Evolutionary conservation across 2,797 vertebrate genomes (phyloP).

Genomic region (Enteromius thamalakanensis): DNA sequence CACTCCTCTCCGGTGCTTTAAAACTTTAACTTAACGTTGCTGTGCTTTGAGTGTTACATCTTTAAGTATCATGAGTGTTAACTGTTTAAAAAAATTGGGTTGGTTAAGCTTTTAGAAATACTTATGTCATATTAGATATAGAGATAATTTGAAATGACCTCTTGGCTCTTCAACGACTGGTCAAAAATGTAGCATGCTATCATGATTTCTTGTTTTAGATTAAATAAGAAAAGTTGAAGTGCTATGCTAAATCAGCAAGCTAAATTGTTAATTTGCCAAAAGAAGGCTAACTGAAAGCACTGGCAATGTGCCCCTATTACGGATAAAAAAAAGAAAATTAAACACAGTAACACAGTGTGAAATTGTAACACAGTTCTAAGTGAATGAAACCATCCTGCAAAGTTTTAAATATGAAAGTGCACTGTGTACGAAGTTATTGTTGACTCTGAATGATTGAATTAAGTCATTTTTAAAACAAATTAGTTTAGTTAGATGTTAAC

Average conservation of each 20-base stretch:
- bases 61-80: neutral
- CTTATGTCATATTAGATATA: too few species aligned
- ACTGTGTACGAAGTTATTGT: too few species aligned
- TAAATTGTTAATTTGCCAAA: neutral
- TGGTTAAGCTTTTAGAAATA: neutral
- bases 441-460: too few species aligned
- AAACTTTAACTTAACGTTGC: neutral
- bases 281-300: neutral
- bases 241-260: neutral
- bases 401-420: too few species aligned
- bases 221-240: neutral
- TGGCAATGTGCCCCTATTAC: too few species aligned
- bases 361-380: too few species aligned
- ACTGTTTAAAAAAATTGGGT: neutral
- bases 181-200: neutral
- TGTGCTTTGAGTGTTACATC: slow-evolving; percentile 1
- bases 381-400: too few species aligned
- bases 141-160: neutral
- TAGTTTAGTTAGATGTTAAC: too few species aligned
- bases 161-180: neutral
- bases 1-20: neutral
- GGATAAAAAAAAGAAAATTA: too few species aligned
- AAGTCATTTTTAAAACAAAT: too few species aligned
- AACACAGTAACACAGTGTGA: too few species aligned
- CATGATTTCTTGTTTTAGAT: neutral